Evolutionary conservation across 2,888 invertebrate genomes (phyloP).

Genomic region (Volucella inflata): DNA sequence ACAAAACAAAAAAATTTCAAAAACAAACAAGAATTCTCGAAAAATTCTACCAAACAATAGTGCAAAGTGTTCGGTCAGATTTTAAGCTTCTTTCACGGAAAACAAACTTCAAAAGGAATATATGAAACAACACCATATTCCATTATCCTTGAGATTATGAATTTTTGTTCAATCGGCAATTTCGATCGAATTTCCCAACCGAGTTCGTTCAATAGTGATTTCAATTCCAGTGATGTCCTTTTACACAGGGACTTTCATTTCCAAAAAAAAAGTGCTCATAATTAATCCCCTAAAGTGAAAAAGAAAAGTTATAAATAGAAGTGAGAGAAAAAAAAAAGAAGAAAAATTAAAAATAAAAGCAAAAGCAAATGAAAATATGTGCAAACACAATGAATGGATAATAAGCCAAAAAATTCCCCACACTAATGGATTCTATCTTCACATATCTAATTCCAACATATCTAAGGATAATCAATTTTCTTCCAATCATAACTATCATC

Average conservation of each 20-base stretch:
- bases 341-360: not conserved
- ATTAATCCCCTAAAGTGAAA: conserved; percentile 30
- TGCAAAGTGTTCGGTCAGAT: too few relatives aligned
- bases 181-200: conserved; percentile 18
- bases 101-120: not conserved
- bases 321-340: conserved; percentile 14
- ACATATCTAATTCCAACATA: conserved; percentile 68
- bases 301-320: conserved; percentile 3
- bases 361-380: conserved; percentile 56
- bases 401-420: conserved; percentile 63
- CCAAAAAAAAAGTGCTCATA: conserved; percentile 32
- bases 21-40: conserved; percentile 1
- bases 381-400: conserved; percentile 73
- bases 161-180: conserved; percentile 61
- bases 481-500: conserved; percentile 57
- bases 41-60: too few relatives aligned
- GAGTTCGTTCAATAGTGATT: conserved; percentile 13
- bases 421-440: conserved; percentile 70
- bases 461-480: conserved; percentile 70
- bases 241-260: not conserved
- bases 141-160: conserved; percentile 37
- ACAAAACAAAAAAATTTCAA: not conserved
- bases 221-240: conserved; percentile 24
- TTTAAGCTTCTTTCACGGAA: not conserved
- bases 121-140: not conserved